Conservation (phyloP, 2,113 vertebrate genomes). For the Pedetes capensis region DNA sequence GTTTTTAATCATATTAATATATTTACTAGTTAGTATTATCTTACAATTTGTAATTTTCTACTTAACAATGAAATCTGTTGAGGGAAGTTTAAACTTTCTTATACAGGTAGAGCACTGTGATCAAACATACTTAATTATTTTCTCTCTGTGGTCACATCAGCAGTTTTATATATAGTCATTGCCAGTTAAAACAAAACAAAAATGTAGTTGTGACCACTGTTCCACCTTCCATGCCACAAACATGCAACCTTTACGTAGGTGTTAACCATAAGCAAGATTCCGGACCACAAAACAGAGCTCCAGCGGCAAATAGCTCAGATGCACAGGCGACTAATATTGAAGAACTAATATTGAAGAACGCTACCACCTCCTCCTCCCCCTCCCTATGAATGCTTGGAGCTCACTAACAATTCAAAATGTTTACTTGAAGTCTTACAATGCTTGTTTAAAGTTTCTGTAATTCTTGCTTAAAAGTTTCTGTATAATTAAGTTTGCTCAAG, state of each 20-base stretch:
- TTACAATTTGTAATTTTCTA: neutral
- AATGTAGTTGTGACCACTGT: neutral
- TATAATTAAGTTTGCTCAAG: too few relatives aligned
- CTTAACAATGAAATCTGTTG: neutral
- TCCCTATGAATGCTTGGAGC: too few relatives aligned
- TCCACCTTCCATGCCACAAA: neutral
- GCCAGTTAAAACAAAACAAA: neutral
- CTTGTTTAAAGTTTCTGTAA: too few relatives aligned
- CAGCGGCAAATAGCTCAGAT: neutral
- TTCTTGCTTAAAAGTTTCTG: too few relatives aligned
- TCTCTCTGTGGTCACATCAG: neutral
- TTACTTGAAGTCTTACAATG: too few relatives aligned
- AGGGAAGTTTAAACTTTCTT: neutral
- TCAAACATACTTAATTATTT: neutral
- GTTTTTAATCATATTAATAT: neutral
- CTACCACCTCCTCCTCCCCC: too few relatives aligned
- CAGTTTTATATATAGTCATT: neutral
- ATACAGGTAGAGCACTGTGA: neutral
- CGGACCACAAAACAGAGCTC: neutral
- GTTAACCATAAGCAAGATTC: neutral
- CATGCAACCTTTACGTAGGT: neutral
- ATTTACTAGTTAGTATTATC: neutral
- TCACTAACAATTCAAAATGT: too few relatives aligned
- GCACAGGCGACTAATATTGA: rapidly evolving
- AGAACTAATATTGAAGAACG: too few relatives aligned